Conservation (phyloP, 1,140 invertebrate species). For the Galendromus occidentalis region DNA sequence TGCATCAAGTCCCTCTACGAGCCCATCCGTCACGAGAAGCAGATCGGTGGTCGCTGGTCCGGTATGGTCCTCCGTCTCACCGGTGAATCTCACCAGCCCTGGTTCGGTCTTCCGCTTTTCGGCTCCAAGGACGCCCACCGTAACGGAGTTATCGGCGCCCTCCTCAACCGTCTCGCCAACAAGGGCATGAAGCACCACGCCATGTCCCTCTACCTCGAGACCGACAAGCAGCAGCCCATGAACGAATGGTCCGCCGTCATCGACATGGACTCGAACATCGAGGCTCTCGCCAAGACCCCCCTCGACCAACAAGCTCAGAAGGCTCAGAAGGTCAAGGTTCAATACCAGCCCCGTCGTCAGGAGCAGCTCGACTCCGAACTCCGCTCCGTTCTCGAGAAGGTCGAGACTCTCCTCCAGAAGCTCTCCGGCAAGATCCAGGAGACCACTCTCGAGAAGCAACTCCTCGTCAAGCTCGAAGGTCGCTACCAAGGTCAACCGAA, state of each 20-base stretch:
- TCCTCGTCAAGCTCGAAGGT: conserved; percentile 4
- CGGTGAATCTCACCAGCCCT: conserved; percentile 6
- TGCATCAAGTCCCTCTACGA: neutral
- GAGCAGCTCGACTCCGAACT: neutral
- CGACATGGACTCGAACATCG: neutral
- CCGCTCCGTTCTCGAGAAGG: neutral
- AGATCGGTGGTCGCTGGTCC: neutral
- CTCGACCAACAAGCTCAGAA: neutral
- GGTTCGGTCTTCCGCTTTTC: neutral
- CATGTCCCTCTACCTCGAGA: conserved; percentile 1
- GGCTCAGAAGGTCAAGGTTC: neutral
- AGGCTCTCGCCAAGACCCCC: neutral
- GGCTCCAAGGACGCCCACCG: neutral
- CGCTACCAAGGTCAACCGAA: neutral
- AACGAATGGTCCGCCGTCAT: neutral
- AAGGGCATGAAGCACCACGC: neutral
- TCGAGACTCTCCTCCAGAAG: neutral
- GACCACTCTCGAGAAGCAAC: neutral
- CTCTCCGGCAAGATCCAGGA: neutral
- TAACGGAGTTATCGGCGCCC: neutral
- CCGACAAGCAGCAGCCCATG: neutral
- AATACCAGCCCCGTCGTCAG: neutral
- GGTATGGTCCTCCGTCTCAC: neutral
- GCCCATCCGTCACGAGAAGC: neutral
- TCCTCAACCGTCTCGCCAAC: neutral